A percentile compares a stretch with the other conserved stretches of the same genome.
Conservation (phyloP, 2,113 vertebrate genomes). For the Lophochroa leadbeateri region DNA sequence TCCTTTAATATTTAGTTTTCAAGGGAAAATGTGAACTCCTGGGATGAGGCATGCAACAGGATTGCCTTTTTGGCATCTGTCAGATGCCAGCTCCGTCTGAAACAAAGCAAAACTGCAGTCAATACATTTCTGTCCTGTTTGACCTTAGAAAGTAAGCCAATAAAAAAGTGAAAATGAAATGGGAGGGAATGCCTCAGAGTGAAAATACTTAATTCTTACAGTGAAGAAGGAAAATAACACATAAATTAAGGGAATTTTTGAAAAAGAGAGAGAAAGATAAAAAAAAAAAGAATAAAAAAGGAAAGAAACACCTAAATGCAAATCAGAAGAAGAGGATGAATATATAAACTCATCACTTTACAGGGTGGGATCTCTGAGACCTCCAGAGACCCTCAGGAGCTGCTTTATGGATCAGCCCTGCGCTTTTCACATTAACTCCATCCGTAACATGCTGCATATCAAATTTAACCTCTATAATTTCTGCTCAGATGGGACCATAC, state of each 20-base stretch:
- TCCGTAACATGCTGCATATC: background rate
- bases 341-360: background rate
- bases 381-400: background rate
- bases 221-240: background rate
- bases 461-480: background rate
- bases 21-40: background rate
- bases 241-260: background rate
- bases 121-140: background rate
- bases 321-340: background rate
- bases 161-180: background rate
- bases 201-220: background rate
- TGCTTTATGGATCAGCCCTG: background rate
- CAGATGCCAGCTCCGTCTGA: background rate
- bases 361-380: background rate
- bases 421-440: background rate
- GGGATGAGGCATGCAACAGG: background rate
- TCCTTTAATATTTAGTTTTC: background rate
- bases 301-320: background rate
- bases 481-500: background rate
- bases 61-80: background rate
- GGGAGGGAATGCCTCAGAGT: background rate
- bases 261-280: background rate
- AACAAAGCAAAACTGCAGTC: background rate
- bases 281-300: fast-evolving
- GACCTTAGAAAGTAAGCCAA: too few species aligned